Conservation (phyloP, 2,888 invertebrate genomes). For the Endotricha flammealis region DNA sequence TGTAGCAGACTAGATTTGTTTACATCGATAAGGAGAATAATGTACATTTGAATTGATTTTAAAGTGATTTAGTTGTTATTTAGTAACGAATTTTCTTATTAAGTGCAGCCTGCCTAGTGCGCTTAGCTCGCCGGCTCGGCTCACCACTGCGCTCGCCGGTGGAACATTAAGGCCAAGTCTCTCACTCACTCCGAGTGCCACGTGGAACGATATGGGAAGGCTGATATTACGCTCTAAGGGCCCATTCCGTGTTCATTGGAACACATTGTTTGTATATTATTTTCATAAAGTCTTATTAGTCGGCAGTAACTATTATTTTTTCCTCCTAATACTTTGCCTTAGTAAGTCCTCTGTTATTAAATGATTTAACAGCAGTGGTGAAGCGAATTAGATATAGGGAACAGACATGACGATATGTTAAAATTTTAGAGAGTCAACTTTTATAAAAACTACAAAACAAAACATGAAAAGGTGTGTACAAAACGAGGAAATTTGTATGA, state of each 20-base stretch:
- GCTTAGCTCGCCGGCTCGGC: constrained; percentile 46
- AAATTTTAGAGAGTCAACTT: constrained; percentile 77
- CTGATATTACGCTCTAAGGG: constrained; percentile 53
- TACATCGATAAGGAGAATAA: constrained; percentile 70
- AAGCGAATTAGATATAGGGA: constrained; percentile 76
- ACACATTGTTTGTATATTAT: constrained; percentile 63
- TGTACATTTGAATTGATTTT: constrained; percentile 78
- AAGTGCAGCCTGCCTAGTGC: constrained; percentile 60
- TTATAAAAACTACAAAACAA: constrained; percentile 75
- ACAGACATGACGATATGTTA: constrained; percentile 76
- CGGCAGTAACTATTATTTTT: constrained; percentile 59
- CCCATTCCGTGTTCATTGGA: constrained; percentile 67
- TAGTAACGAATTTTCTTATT: constrained; percentile 74
- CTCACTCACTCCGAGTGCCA: constrained; percentile 39
- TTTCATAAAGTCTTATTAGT: constrained; percentile 51
- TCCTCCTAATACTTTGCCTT: constrained; percentile 68
- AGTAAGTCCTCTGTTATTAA: constrained; percentile 61
- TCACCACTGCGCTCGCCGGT: too few species aligned
- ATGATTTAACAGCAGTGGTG: constrained; percentile 68
- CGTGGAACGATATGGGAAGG: constrained; percentile 53
- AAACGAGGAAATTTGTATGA: constrained; percentile 78
- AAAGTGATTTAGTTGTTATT: constrained; percentile 78
- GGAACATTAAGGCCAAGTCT: constrained; percentile 31
- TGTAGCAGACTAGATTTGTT: constrained; percentile 77
- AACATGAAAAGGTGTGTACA: constrained; percentile 75